Evolutionary conservation across 2,888 invertebrate species (phyloP), one percentile per base, ranked within the genome.

Genomic region (Pristionchus exspectatus): DNA sequence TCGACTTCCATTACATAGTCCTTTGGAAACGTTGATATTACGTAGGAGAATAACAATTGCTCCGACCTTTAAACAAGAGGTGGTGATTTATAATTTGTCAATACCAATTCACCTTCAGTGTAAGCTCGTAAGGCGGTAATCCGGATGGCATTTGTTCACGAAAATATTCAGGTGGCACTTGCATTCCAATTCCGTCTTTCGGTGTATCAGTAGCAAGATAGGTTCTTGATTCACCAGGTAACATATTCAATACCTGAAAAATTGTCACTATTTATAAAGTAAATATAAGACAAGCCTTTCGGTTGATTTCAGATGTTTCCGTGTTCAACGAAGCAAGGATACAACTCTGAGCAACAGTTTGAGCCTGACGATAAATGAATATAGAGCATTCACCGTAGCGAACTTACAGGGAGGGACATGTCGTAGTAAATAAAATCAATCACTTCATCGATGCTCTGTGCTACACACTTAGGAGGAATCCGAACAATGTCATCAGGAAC

Each of bases 141-240:
- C 86, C 86, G 4, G 38, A n/a, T 16, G 33, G 63, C 66, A 63
- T 66, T n/a, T 86, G 66, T 2, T 66, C 10, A 5, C 54, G 33
- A 24, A 66, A 86, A 33, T 86, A 38, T 24, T 86, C 86, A 10
- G 86, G 66, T 21, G 38, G 33, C 21, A 33, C 2, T 33, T 86
- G 63, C 33, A 86, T 21, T 21, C 86, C 86, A 16, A 24, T 24
- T 33, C 86, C 86, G 2, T 63, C 33, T 33, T 38, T 33, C 0
- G 86, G 86, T 5, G 63, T 66, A 66, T 86, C 86, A 14, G 66
- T 86, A 2, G 86, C 24, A 24, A 7, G 1, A 24, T 86, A 86
- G 0, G 9, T n/a, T n/a, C 2, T 59, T 10, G 10, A 1, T 2
- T 2, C 1, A 12, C 63, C 86, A 12, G 38, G 33, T 4, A 86